Conservation (phyloP, 2,888 invertebrate genomes). For the Cyaniris semiargus region DNA sequence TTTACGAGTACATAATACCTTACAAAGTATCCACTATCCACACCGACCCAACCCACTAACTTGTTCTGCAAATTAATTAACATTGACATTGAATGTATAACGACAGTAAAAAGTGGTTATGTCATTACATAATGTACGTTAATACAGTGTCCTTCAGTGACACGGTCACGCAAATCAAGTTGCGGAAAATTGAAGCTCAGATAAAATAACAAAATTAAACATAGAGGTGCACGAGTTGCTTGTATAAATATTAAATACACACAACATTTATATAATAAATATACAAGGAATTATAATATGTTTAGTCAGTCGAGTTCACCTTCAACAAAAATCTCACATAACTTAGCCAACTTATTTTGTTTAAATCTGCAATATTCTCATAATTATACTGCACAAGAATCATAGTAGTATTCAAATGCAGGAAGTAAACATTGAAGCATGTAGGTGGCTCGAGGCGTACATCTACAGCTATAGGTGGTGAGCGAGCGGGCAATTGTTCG, state of each 20-base stretch:
- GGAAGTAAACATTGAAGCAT: conserved; percentile 20
- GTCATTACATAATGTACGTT: conserved; percentile 33
- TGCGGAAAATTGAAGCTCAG: not conserved
- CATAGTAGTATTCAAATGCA: not conserved
- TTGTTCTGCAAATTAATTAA: conserved; percentile 32
- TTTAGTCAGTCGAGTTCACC: not conserved
- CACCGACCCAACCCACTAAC: conserved; percentile 19
- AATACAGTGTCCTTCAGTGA: conserved; percentile 34
- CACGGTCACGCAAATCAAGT: conserved; percentile 29
- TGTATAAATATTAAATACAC: not conserved
- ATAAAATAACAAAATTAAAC: conserved; percentile 1
- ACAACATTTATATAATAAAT: not conserved
- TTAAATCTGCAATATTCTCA: not conserved
- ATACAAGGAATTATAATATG: not conserved
- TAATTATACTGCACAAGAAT: not conserved
- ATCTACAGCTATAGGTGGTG: conserved; percentile 28
- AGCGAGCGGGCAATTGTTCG: conserved; percentile 41
- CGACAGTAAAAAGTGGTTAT: conserved; percentile 32
- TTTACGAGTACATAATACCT: not conserved
- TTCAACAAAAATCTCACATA: conserved; percentile 6
- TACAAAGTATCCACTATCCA: not conserved
- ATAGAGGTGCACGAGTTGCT: not conserved
- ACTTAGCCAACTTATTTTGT: not conserved
- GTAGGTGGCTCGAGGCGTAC: conserved; percentile 3
- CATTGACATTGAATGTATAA: conserved; percentile 37